Evolutionary conservation across 2,797 vertebrate species (phyloP), one percentile per base, ranked within the genome.

Genomic region (Sebastes kiyomatsui): DNA sequence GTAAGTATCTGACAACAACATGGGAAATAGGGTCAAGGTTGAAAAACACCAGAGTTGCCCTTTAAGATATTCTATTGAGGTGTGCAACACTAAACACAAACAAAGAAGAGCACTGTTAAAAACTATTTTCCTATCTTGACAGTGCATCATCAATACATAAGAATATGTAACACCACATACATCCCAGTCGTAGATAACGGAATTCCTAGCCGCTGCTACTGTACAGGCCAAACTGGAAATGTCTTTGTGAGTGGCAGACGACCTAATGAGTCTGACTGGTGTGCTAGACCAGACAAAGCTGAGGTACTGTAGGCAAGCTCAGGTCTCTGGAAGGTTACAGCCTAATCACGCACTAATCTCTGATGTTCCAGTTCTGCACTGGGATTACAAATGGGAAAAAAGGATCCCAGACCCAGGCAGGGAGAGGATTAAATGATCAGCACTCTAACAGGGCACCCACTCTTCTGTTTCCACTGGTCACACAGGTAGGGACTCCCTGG

Each of bases 301-400:
- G 67, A 65, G 54, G 67, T 65, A 75, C 54, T 61, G 73, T 68
- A 66, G 59, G n/a, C 70, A 61, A 9, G 59, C 64, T 67, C 64
- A 72, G 87, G 81, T 83, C 87, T 88, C 49, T 82, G 60, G 68
- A 82, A 27, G 30, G 67, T 64, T 86, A 74, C 42, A 79, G 67
- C 62, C 88, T 89, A 86, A 91, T 89, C 84, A 88, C 62, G 6
- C 49, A 72, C 85, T 93, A 94, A 94, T 94, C 93, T 93, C 88
- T 79, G 82, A 94, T 91, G 91, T 93, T 92, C 90, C 87, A 93
- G 88, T 90, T 91, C 85, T 76, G 52, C 59, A 67, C 72, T 88
- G 79, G 84, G 87, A 93, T 93, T 90, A 92, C 77, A 79, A 84
- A 84, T 75, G 75, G 85, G 38, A 87, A 85, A 67, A 90, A 90